Conservation (phyloP, 2,888 invertebrate species). For the Archips xylosteana region DNA sequence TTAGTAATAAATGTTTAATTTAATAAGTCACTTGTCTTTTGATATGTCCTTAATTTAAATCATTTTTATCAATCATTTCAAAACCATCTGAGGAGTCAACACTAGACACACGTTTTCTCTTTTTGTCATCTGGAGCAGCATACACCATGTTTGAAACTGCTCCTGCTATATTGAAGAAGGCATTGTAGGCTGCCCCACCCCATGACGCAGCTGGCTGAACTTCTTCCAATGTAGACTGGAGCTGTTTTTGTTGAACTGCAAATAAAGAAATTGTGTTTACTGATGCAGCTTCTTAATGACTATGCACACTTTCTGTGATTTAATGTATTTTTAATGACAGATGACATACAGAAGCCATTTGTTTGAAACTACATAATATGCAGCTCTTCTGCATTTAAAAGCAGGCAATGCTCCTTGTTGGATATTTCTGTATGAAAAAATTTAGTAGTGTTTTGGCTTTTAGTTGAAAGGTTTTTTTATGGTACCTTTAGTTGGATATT, state of each 20-base stretch:
- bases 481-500: too few relatives aligned
- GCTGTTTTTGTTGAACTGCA: slow-evolving; percentile 69
- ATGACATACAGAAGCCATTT: not conserved
- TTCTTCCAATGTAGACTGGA: slow-evolving; percentile 68
- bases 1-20: slow-evolving; percentile 32
- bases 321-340: not conserved
- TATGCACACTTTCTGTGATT: too few relatives aligned
- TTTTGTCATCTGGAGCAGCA: slow-evolving; percentile 58
- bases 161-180: slow-evolving; percentile 71
- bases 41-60: slow-evolving; percentile 60
- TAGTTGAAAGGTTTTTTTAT: too few relatives aligned
- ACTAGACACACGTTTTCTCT: slow-evolving; percentile 70
- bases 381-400: too few relatives aligned
- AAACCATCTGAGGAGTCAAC: slow-evolving; percentile 80
- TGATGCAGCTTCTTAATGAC: not conserved
- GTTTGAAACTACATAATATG: too few relatives aligned
- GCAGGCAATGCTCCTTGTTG: too few relatives aligned
- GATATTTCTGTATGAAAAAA: too few relatives aligned
- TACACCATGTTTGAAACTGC: slow-evolving; percentile 72
- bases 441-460: too few relatives aligned
- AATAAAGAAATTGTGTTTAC: slow-evolving; percentile 39
- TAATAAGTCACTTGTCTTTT: slow-evolving; percentile 42
- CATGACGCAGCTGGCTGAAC: slow-evolving; percentile 65
- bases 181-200: slow-evolving; percentile 72
- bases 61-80: slow-evolving; percentile 79